Base-by-base conservation (phyloP, 2,113 vertebrate species). In the Amia ocellicauda region DNA sequence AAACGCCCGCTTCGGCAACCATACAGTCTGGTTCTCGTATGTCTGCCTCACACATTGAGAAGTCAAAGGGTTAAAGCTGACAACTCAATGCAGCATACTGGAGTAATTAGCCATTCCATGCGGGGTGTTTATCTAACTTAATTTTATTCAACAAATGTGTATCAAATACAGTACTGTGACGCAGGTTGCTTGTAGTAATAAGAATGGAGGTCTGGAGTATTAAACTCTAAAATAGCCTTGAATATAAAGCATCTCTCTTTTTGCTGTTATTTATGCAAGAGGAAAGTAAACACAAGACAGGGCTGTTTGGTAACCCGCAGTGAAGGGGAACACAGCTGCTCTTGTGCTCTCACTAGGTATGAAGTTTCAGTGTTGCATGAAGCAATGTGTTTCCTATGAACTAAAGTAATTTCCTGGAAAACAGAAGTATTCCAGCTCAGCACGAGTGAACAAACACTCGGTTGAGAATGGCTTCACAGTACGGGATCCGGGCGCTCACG, bases 121-220 rank as follows among this genome's bases (percentile, higher is more conserved):
- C 7, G 29, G 29, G 10, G 17, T 1, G 27, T 56, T 56, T 31
- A 28, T 28, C 27, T 26, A 56, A 26, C 17, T 23, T 23, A 68
- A 59, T 31, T 50, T 28, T n/a, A 69, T 17, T 64, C 73, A 64
- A 64, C 40, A 68, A 71, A 64, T 51, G 31, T 28, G 13, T 3
- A n/a, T 69, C 76, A 80, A 80, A 81, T 84, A 66, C 68, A 82
- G 72, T 72, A 76, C 73, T 77, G 77, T 77, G 80, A 78, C 14
- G 82, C 64, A 80, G 45, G 54, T 52, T 45, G 40, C 60, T 49
- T 41, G 27, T 19, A 64, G 14, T 2, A 16, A 47, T 24, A 20
- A 26, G 45, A 42, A 58, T 50, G 43, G 54, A 58, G 51, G 51
- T 29, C 42, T 26, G 20, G 45, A 60, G 40, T 1, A 26, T 3